phyloP scores from a whole-genome alignment of 2,113 vertebrate species.

The Oreochromis niloticus region DNA sequence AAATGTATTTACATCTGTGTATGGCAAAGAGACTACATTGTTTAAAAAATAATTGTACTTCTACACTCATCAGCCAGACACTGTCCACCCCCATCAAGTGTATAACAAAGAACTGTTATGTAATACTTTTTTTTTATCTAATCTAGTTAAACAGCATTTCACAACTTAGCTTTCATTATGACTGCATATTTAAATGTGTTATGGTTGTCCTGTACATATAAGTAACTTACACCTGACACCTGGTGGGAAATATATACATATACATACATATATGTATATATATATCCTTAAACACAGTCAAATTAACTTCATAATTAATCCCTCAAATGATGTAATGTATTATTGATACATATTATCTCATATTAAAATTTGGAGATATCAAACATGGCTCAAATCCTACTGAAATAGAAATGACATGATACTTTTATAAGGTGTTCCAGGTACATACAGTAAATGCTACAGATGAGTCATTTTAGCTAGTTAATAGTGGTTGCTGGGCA shows the following conservation, averaged over 20 bases:
- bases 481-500: neutral
- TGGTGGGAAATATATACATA: neutral
- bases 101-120: neutral
- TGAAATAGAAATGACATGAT: accelerated
- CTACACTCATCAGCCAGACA: neutral
- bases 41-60: neutral
- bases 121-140: neutral
- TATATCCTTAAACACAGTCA: neutral
- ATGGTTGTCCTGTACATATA: neutral
- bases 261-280: neutral
- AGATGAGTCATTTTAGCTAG: neutral
- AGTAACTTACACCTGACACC: neutral
- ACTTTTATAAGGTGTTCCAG: neutral
- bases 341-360: neutral
- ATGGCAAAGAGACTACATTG: neutral
- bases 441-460: neutral
- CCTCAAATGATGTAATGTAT: neutral
- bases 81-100: neutral
- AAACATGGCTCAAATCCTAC: neutral
- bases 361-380: neutral
- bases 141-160: neutral
- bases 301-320: neutral
- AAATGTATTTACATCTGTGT: neutral
- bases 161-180: neutral
- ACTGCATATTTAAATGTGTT: neutral